Evolutionary conservation across 1,140 invertebrate genomes (phyloP), one percentile per base, ranked within the genome.

Genomic region (Odontomachus brunneus): DNA sequence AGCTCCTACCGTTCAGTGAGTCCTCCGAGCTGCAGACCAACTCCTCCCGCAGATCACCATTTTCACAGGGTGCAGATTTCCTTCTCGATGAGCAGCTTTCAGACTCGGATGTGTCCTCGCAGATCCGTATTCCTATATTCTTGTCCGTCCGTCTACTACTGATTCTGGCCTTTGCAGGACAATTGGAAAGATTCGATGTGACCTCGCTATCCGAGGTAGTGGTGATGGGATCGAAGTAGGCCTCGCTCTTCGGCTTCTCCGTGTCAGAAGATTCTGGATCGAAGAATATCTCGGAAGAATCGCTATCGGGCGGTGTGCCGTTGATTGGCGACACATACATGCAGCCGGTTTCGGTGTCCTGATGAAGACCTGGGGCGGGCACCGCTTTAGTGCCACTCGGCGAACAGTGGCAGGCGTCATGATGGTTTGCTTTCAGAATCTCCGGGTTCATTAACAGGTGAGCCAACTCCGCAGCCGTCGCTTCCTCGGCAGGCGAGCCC

Each of bases 401-500:
- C 71, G 75, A 78, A 59, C 84, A 85, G 24, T 90, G 88, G 60
- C 90, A 91, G 12, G 88, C 86, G 5, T 88, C 87, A 38, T 81
- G 84, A 62, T 90, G 83, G 55, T 88, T 86, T 3, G 69, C 60
- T 26, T 91, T 88, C 0, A 89, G 29, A 0, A 84, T 76, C 12
- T 88, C 75, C 0, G 88, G 71, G 19, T 91, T 91, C 0, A 91
- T 87, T 0, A 89, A 66, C 1, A 91, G 53, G 9, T 84, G 84
- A 0, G 89, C 88, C 14, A 90, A 49, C 33, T 91, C 93, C 48
- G 94, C 94, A 5, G 88, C 83, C 0, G 90, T 84, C 22, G 94
- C 94, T 89, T 96, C 96, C 78, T 96, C 96, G 3, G 95, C 95
- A 0, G 96, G 96, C 87, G 96, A 97, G 19, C 95, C 95, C 0